These are phyloP conservation scores for Chrysolophus pictus DNA, from an alignment of 2,797 vertebrate species.

Conservation along the genomic window DNA sequence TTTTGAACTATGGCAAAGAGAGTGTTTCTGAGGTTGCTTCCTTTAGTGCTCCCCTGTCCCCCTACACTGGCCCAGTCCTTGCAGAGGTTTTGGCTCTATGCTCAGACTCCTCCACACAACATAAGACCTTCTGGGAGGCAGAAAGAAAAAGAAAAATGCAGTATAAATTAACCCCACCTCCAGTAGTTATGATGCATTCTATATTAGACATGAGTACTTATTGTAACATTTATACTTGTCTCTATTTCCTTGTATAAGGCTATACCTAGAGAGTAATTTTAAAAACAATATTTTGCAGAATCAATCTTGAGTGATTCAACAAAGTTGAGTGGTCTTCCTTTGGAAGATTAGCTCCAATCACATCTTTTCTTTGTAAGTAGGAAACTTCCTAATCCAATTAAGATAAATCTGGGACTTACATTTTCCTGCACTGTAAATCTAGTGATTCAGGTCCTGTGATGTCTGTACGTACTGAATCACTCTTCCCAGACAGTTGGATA, in stretches of 20 bases:
- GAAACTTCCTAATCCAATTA: background rate
- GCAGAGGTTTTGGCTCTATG: background rate
- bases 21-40: background rate
- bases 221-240: background rate
- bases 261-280: background rate
- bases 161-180: background rate
- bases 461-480: background rate
- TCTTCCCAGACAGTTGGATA: background rate
- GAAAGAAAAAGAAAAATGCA: background rate
- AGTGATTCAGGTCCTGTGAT: background rate
- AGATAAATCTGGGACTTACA: background rate
- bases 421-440: background rate
- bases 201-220: background rate
- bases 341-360: background rate
- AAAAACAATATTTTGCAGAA: background rate
- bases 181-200: background rate
- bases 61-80: background rate
- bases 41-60: background rate
- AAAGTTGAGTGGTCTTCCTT: background rate
- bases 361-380: background rate
- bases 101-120: background rate
- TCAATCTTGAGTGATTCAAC: background rate
- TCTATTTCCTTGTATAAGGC: background rate
- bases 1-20: background rate
- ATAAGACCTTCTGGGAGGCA: background rate